Percentiles rank a stretch among this genome's conserved stretches.
Conservation (phyloP, 92 coral and sea anemone genomes). For the Phenganax subtilis region DNA sequence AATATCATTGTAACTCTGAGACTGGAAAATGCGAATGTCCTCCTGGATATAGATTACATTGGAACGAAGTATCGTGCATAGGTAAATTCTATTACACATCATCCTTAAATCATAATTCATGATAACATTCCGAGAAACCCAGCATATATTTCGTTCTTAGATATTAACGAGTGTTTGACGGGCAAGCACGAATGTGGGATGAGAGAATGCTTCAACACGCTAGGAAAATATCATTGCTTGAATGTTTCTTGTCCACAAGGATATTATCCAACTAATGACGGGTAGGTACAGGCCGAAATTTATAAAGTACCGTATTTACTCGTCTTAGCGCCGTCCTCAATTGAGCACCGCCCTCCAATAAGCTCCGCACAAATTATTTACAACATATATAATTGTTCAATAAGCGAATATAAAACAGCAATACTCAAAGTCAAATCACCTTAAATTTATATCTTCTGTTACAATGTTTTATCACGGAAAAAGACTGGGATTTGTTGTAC, state of each 20-base stretch:
- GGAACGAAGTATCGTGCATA: conserved; percentile 31
- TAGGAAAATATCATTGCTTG: conserved; percentile 36
- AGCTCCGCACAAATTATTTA: too few relatives aligned
- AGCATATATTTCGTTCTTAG: conserved; percentile 5
- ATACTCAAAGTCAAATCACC: too few relatives aligned
- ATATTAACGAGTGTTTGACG: conserved; percentile 27
- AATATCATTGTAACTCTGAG: conserved; percentile 12
- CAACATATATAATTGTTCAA: too few relatives aligned
- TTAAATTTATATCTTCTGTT: too few relatives aligned
- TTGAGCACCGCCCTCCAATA: too few relatives aligned
- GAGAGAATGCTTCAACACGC: conserved; percentile 30
- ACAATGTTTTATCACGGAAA: too few relatives aligned
- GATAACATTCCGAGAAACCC: not conserved
- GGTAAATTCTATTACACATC: not conserved
- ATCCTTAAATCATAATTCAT: not conserved
- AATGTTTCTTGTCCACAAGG: conserved; percentile 35
- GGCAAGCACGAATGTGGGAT: conserved; percentile 19
- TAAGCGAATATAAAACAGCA: too few relatives aligned
- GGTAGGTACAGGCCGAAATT: conserved; percentile 13
- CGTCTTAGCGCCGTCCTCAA: too few relatives aligned
- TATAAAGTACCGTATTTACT: not conserved
- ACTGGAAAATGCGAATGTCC: conserved; percentile 40
- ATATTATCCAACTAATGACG: conserved; percentile 17
- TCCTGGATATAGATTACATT: conserved; percentile 20
- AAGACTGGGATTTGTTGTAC: too few relatives aligned